Percentiles rank a stretch among this genome's conserved stretches.
phyloP scores from a whole-genome alignment of 2,888 invertebrate genomes.

The Panzeria rudis region DNA sequence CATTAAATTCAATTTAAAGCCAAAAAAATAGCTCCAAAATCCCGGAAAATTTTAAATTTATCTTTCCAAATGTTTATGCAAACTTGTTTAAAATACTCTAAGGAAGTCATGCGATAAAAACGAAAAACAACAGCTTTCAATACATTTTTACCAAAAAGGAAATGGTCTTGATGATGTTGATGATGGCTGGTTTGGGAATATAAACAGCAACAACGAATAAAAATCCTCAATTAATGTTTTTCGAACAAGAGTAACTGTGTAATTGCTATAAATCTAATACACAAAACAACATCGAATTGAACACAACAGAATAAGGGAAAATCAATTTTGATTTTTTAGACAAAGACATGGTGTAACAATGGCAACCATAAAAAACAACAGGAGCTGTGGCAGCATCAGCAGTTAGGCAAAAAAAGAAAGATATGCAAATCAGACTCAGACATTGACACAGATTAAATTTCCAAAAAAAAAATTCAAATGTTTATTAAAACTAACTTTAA shows the following conservation, averaged over 20 bases:
- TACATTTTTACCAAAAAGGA: constrained; percentile 18
- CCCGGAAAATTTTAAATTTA: constrained; percentile 47
- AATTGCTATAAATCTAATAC: constrained; percentile 66
- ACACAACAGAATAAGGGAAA: constrained; percentile 39
- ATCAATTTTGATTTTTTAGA: constrained; percentile 53
- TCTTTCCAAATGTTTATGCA: constrained; percentile 39
- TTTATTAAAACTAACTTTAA: constrained; percentile 26
- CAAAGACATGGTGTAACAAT: constrained; percentile 45
- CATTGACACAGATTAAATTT: constrained; percentile 49
- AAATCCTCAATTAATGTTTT: constrained; percentile 52
- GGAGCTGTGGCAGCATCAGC: not conserved
- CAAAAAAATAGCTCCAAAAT: not conserved
- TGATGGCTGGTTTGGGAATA: constrained; percentile 26
- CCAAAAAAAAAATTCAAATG: constrained; percentile 12
- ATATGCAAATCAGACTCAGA: constrained; percentile 32
- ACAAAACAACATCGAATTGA: constrained; percentile 3
- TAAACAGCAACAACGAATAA: constrained; percentile 37
- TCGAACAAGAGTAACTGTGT: constrained; percentile 49
- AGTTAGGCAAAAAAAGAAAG: not conserved
- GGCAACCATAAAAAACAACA: not conserved
- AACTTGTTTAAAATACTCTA: constrained; percentile 14
- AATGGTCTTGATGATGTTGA: constrained; percentile 14
- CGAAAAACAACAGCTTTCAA: constrained; percentile 36
- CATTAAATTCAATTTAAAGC: constrained; percentile 26
- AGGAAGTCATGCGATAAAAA: constrained; percentile 6